These are phyloP conservation scores for Coelopa frigida DNA, from an alignment of 1,140 invertebrate genomes.

Conservation along the genomic window DNA sequence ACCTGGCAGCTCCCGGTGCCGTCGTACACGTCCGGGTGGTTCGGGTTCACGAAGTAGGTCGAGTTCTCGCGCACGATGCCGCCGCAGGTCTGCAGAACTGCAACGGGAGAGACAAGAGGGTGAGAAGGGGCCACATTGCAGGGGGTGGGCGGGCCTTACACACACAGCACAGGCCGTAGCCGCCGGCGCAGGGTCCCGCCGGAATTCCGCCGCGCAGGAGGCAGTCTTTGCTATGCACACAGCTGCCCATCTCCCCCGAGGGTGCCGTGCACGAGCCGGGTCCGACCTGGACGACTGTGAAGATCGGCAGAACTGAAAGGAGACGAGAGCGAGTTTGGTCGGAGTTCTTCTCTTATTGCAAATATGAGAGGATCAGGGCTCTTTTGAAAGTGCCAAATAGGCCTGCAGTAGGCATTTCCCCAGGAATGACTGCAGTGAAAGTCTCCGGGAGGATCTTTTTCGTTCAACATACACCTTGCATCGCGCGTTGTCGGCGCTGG, in stretches of 20 bases:
- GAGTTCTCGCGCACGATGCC: conserved; percentile 68
- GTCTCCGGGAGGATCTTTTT: no score
- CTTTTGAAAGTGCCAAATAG: no score
- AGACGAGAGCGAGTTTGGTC: no score
- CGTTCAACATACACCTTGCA: conserved; percentile 34
- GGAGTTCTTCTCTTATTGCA: no score
- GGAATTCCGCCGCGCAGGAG: conserved; percentile 56
- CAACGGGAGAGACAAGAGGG: conserved; percentile 1
- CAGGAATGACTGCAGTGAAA: no score
- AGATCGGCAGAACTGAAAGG: conserved; percentile 60
- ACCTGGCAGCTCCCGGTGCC: conserved; percentile 75
- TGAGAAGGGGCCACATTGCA: background rate
- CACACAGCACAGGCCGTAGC: conserved; percentile 45
- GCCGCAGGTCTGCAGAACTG: conserved; percentile 70
- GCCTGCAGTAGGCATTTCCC: no score
- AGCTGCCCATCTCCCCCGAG: conserved; percentile 70
- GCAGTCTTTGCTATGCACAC: conserved; percentile 62
- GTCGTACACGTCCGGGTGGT: conserved; percentile 67
- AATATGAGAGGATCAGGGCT: no score
- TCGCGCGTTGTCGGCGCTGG: conserved; percentile 20
- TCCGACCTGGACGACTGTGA: conserved; percentile 66
- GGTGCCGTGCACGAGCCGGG: conserved; percentile 59
- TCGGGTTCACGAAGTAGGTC: conserved; percentile 75
- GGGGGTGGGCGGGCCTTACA: conserved; percentile 30
- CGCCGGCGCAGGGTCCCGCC: conserved; percentile 68